Base-by-base conservation (phyloP, 1,140 invertebrate genomes). In the Scaptomyza graminum region DNA sequence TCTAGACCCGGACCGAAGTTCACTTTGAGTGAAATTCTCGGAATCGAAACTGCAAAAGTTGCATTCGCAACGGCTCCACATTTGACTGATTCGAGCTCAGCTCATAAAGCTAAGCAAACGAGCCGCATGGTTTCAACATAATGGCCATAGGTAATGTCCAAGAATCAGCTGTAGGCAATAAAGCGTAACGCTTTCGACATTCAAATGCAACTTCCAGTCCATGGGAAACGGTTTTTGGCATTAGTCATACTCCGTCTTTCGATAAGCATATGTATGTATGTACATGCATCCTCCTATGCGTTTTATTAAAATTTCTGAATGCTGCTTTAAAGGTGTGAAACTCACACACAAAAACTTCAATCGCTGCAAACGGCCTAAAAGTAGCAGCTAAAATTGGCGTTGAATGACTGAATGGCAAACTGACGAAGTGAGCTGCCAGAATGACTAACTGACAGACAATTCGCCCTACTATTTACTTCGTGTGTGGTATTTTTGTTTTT, bases 311-410 rank as follows among this genome's bases (percentile, higher is more conserved):
- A 83, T 60, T 57, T 76, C 34, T 62, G 28, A 50, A 13, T 55
- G 57, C 52, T 44, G 65, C 55, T 51, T 82, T 70, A 83, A 81
- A 82, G 79, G 79, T 81, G 79, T 82, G 69, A 81, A 82, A 56
- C 66, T 47, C 64, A 78, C 74, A 69, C 64, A 63, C 64, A 71
- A 63, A 41, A 56, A 57, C 25, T n/a, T 46, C 9, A 52, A 44
- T 37, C 18, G 22, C 41, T 50, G 31, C 55, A 31, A 78, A 61
- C 25, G 5, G 57, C 71, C 31, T 9, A 15, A 43, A n/a, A 37
- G 41, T 8, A 68, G 25, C 34, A 59, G 25, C 52, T 16, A 47
- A 59, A 76, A 56, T 57, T 65, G 65, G 61, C 44, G 60, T 76
- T 81, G 82, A 87, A 59, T 81, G 78, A 71, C 52, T 80, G 73